These are phyloP conservation scores for Polia nebulosa DNA, from an alignment of 2,888 invertebrate genomes.

Conservation along the genomic window DNA sequence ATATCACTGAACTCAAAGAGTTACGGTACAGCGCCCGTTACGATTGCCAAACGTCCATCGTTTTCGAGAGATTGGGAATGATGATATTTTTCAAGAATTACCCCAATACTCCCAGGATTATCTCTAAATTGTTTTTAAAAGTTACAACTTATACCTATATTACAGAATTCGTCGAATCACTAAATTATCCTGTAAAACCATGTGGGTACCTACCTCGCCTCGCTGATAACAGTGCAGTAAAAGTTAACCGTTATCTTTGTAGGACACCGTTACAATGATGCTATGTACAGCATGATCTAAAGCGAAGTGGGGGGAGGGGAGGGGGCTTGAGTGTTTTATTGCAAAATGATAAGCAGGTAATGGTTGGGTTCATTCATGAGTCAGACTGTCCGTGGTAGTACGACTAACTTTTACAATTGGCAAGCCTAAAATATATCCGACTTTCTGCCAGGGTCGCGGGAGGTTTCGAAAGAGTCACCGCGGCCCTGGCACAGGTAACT, in stretches of 20 bases:
- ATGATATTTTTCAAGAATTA: too few relatives aligned
- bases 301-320: background rate
- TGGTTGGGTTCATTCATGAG: constrained; percentile 7
- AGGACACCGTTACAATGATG: constrained; percentile 37
- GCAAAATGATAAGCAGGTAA: background rate
- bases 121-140: background rate
- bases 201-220: constrained; percentile 39
- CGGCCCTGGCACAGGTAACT: too few relatives aligned
- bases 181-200: constrained; percentile 11
- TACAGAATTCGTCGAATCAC: background rate
- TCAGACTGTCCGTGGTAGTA: background rate
- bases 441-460: background rate
- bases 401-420: background rate
- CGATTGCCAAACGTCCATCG: too few relatives aligned
- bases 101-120: background rate
- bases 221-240: constrained; percentile 47
- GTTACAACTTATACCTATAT: background rate
- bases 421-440: background rate
- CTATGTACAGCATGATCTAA: constrained; percentile 17
- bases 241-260: constrained; percentile 53
- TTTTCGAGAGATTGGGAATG: too few relatives aligned
- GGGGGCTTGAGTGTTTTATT: background rate
- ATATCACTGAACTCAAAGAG: too few relatives aligned
- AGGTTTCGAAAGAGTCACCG: too few relatives aligned
- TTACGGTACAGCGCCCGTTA: too few relatives aligned